These are phyloP conservation scores for Creontiades dilutus DNA, from an alignment of 2,888 invertebrate species.

Conservation along the genomic window DNA sequence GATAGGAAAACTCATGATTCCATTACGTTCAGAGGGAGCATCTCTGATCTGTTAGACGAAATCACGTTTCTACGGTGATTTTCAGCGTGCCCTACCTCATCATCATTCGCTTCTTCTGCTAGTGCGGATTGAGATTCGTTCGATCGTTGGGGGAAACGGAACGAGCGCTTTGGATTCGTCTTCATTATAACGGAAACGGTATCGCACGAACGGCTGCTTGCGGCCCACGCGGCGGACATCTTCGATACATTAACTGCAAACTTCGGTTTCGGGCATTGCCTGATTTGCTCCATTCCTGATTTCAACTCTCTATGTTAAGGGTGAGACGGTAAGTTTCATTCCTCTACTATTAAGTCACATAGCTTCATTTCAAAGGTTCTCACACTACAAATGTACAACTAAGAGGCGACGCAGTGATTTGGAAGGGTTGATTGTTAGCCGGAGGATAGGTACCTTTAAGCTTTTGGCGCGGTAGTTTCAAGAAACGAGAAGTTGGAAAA, in stretches of 20 bases:
- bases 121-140: background rate
- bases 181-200: constrained; percentile 30
- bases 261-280: background rate
- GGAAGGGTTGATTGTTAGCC: too few species aligned
- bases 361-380: too few species aligned
- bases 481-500: too few species aligned
- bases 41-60: background rate
- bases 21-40: background rate
- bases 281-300: background rate
- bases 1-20: background rate
- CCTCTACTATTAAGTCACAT: too few species aligned
- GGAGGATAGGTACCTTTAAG: too few species aligned
- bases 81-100: background rate
- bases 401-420: too few species aligned
- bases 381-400: too few species aligned
- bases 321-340: too few species aligned
- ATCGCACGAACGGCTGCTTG: background rate
- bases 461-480: too few species aligned
- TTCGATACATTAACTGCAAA: background rate
- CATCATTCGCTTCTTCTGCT: background rate
- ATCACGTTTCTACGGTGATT: background rate
- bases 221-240: background rate
- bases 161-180: background rate
- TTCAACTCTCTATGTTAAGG: too few species aligned
- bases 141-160: background rate